phyloP scores from a whole-genome alignment of 1,140 invertebrate genomes.

The Steinernema feltiae region DNA sequence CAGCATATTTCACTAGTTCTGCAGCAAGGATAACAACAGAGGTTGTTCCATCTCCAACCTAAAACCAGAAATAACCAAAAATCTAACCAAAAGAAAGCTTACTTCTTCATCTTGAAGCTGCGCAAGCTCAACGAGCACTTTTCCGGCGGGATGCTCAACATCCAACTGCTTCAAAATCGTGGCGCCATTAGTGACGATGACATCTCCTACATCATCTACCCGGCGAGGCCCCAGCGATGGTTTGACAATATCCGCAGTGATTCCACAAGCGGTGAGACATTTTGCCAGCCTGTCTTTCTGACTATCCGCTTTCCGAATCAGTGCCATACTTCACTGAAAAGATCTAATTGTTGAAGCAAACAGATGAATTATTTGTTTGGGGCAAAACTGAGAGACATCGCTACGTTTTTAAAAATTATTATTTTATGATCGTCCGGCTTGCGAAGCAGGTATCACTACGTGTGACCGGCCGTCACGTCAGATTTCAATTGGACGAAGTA shows the following conservation, averaged over 20 bases:
- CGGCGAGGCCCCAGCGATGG: conserved; percentile 95
- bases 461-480: too few species aligned
- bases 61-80: conserved; percentile 19
- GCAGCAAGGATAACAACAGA: conserved; percentile 85
- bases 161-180: conserved; percentile 92
- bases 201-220: conserved; percentile 96
- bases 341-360: too few species aligned
- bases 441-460: too few species aligned
- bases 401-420: too few species aligned
- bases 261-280: conserved; percentile 82
- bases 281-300: too few species aligned
- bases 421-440: too few species aligned
- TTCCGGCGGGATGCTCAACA: conserved; percentile 97
- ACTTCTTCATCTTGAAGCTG: conserved; percentile 85
- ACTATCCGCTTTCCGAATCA: too few species aligned
- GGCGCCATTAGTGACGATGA: conserved; percentile 97
- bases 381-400: too few species aligned
- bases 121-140: conserved; percentile 88
- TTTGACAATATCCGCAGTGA: conserved; percentile 98
- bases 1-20: conserved; percentile 84
- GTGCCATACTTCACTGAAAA: too few species aligned
- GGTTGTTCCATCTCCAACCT: conserved; percentile 88
- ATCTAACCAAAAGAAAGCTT: conserved; percentile 67
- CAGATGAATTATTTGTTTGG: too few species aligned
- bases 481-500: too few species aligned